Percentiles rank a stretch among this genome's conserved stretches.
phyloP scores from a whole-genome alignment of 2,797 vertebrate genomes.

The Sebastes hubbsi region DNA sequence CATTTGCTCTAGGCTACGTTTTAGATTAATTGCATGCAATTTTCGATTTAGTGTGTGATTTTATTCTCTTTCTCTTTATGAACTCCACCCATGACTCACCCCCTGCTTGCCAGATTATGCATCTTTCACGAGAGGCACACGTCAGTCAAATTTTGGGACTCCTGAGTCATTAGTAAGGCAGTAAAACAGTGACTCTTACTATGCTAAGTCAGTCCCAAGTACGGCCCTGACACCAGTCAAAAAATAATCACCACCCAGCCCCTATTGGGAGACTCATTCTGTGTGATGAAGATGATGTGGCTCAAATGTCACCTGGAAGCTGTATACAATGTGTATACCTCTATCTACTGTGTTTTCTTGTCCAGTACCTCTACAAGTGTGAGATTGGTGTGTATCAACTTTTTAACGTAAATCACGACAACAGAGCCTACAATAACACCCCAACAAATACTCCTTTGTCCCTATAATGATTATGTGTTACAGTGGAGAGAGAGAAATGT shows the following conservation, averaged over 20 bases:
- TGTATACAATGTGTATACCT: background rate
- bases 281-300: background rate
- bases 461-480: background rate
- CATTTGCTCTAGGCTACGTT: background rate
- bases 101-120: constrained; percentile 18
- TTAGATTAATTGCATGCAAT: background rate
- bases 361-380: background rate
- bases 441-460: background rate
- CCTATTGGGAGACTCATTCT: background rate
- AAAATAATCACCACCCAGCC: constrained; percentile 7
- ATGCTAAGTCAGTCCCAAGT: constrained; percentile 6
- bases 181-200: constrained; percentile 6
- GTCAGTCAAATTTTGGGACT: constrained; percentile 38
- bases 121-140: constrained; percentile 20
- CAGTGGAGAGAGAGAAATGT: background rate
- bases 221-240: constrained; percentile 11
- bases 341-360: background rate
- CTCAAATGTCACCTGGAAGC: constrained; percentile 2
- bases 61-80: background rate
- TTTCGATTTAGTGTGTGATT: background rate
- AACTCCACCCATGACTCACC: constrained; percentile 28
- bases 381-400: background rate
- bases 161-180: constrained; percentile 9
- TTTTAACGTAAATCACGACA: background rate
- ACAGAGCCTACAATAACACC: background rate